Conservation (phyloP, 2,113 vertebrate species). For the Scophthalmus maximus region DNA sequence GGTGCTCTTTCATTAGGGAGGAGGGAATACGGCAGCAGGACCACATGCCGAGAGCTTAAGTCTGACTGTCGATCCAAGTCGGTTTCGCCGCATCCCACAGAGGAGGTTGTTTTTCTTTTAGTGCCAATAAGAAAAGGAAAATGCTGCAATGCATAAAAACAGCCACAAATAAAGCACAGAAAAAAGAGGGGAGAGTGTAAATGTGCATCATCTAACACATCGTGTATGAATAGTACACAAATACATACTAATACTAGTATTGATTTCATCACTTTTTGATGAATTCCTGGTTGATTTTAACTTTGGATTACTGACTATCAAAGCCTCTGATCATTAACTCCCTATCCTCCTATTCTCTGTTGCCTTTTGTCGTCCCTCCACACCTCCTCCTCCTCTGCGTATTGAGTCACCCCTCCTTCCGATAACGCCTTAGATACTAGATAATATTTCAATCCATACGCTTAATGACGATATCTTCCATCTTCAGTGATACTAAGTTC, state of each 20-base stretch:
- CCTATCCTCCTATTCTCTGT: too few species aligned
- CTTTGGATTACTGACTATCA: too few species aligned
- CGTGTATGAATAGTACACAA: background rate
- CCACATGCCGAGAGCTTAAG: conserved; percentile 60
- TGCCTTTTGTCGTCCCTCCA: too few species aligned
- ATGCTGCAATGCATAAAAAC: background rate
- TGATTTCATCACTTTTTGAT: too few species aligned
- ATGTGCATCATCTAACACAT: conserved; percentile 15
- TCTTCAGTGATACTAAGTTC: background rate
- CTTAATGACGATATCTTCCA: too few species aligned
- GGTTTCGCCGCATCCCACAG: conserved; percentile 39
- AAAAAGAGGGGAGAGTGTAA: conserved; percentile 2
- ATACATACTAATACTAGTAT: too few species aligned
- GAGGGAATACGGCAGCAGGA: conserved; percentile 29
- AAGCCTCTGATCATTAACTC: too few species aligned
- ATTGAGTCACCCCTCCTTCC: too few species aligned
- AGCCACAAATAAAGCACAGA: background rate
- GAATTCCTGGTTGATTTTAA: too few species aligned
- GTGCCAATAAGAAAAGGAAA: background rate
- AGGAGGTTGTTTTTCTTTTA: conserved; percentile 29
- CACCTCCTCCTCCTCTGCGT: too few species aligned
- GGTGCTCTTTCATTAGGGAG: conserved; percentile 41
- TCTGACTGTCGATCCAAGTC: conserved; percentile 49
- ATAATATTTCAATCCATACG: too few species aligned
- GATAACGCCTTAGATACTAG: too few species aligned